phyloP scores from a whole-genome alignment of 2,888 invertebrate species.

The Heteromyza rotundicornis region DNA sequence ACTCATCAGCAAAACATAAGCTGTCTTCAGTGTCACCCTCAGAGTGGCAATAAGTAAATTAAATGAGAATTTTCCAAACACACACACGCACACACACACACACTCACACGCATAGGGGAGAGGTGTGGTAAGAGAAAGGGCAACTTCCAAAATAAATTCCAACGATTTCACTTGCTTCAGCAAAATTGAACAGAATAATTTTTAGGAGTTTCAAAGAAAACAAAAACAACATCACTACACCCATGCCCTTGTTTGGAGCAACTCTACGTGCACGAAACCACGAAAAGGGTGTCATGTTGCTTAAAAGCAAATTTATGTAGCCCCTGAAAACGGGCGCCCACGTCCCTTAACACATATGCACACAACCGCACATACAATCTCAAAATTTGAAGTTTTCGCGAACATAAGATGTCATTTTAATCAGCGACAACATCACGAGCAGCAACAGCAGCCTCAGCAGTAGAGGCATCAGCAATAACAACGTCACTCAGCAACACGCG shows the following conservation, averaged over 20 bases:
- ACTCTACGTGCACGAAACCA: conserved; percentile 6
- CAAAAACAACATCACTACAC: too few relatives aligned
- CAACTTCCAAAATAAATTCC: neutral
- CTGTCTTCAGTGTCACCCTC: conserved; percentile 7
- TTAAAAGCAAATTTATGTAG: conserved; percentile 20
- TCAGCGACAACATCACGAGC: conserved; percentile 5
- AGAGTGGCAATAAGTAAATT: conserved; percentile 26
- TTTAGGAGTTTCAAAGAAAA: neutral
- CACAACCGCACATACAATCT: neutral
- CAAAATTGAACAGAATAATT: neutral
- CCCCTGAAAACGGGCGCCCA: neutral
- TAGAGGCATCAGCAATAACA: neutral
- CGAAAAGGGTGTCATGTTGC: conserved; percentile 1
- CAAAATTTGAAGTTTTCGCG: neutral
- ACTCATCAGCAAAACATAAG: neutral
- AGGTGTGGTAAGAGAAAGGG: neutral
- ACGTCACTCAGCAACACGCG: neutral
- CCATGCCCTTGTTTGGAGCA: too few relatives aligned
- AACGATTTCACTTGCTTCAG: neutral
- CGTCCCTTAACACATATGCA: neutral
- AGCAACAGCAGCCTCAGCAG: neutral
- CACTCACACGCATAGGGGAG: neutral
- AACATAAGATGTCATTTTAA: conserved; percentile 3
- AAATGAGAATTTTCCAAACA: conserved; percentile 21
- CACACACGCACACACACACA: neutral